Conservation (phyloP, 2,888 invertebrate genomes). For the Diarsia brunnea region DNA sequence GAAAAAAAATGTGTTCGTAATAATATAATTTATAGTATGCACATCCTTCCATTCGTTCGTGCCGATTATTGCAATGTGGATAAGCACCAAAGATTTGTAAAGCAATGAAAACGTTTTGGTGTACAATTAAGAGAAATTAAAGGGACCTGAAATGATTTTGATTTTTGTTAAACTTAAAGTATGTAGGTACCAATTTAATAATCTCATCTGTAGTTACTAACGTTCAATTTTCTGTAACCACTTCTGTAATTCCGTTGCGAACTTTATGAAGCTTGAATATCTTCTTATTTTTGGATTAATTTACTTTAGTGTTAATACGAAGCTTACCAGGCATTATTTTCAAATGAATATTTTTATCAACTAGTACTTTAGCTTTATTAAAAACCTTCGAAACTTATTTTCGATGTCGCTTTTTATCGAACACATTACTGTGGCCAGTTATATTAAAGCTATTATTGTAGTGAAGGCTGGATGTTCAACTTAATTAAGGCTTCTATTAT, state of each 20-base stretch:
- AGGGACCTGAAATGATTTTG: slow-evolving; percentile 90
- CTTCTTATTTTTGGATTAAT: slow-evolving; percentile 85
- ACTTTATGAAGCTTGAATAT: slow-evolving; percentile 79
- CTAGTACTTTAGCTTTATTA: slow-evolving; percentile 72
- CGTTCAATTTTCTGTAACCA: slow-evolving; percentile 79
- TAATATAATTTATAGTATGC: slow-evolving; percentile 81
- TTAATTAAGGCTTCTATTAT: slow-evolving; percentile 75
- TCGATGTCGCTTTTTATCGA: slow-evolving; percentile 78
- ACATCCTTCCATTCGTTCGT: slow-evolving; percentile 84
- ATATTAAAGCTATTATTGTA: slow-evolving; percentile 85
- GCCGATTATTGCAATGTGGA: slow-evolving; percentile 88
- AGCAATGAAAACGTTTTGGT: slow-evolving; percentile 87
- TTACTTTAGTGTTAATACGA: slow-evolving; percentile 83
- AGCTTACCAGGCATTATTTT: slow-evolving; percentile 77
- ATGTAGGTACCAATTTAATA: slow-evolving; percentile 89
- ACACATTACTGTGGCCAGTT: slow-evolving; percentile 89
- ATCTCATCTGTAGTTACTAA: slow-evolving; percentile 88
- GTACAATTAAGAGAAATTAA: slow-evolving; percentile 90
- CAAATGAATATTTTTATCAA: slow-evolving; percentile 72
- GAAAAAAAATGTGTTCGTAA: slow-evolving; percentile 89
- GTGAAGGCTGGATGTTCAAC: slow-evolving; percentile 82
- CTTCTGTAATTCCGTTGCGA: slow-evolving; percentile 82
- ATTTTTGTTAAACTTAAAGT: slow-evolving; percentile 85
- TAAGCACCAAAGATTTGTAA: slow-evolving; percentile 90
- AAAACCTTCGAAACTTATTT: slow-evolving; percentile 78